These are phyloP conservation scores for Pygocentrus nattereri DNA, from an alignment of 2,797 vertebrate genomes.

Conservation along the genomic window DNA sequence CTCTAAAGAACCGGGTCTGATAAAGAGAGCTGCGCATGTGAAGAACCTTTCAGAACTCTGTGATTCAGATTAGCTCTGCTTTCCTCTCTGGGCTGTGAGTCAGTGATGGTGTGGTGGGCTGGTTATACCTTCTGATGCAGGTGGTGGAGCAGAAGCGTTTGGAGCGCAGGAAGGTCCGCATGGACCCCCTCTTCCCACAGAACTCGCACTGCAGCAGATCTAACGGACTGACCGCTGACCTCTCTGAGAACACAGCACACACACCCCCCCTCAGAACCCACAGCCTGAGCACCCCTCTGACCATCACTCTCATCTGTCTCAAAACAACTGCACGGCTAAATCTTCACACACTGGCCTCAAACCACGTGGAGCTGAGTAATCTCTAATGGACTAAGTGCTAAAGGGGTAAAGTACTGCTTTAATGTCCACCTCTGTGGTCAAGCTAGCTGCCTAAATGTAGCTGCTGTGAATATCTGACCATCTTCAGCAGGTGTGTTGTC, in stretches of 20 bases:
- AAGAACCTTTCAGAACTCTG: too few species aligned
- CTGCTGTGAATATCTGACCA: conserved; percentile 39
- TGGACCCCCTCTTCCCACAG: conserved; percentile 89
- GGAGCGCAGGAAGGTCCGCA: conserved; percentile 88
- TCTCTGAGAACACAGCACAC: conserved; percentile 72
- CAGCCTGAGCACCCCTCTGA: too few species aligned
- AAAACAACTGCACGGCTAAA: too few species aligned
- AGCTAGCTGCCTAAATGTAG: neutral
- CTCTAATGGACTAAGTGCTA: too few species aligned
- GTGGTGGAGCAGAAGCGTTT: conserved; percentile 93
- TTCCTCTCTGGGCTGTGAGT: neutral
- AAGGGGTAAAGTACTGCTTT: too few species aligned
- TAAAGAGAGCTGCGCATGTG: too few species aligned
- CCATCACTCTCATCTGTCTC: too few species aligned
- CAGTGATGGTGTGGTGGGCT: neutral
- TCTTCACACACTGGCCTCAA: too few species aligned
- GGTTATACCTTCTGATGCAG: conserved; percentile 88
- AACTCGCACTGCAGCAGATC: conserved; percentile 91
- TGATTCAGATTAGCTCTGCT: neutral
- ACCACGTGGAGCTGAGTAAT: too few species aligned
- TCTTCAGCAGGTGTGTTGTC: conserved; percentile 83
- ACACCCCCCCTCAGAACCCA: neutral
- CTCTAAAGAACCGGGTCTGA: too few species aligned
- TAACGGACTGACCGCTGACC: conserved; percentile 77
- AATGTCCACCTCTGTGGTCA: neutral